Evolutionary conservation across 2,113 vertebrate species (phyloP), one percentile per base, ranked within the genome.

Genomic region (Festucalex cinctus): DNA sequence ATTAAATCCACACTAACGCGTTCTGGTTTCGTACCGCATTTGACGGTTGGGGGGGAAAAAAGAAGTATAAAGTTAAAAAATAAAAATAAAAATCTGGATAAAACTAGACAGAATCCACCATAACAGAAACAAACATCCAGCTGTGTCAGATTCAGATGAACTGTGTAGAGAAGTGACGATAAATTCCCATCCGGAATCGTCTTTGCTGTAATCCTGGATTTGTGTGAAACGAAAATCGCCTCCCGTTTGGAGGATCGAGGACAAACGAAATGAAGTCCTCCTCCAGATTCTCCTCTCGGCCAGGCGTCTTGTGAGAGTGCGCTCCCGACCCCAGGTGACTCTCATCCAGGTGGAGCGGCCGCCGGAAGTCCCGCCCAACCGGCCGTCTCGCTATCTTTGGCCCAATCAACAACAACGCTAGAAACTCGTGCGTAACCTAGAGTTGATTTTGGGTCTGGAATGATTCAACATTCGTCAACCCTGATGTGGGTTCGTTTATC

Each of bases 311-410:
- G 16, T 16, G 37, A 28, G 20, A 16, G 7, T 49, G 44, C 19
- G 65, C 1, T 13, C 9, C n/a, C 22, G 16, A 46, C 44, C 24
- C n/a, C 80, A 86, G 82, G 80, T 83, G 85, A 64, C 9, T 68
- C 63, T 68, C 26, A 12, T n/a, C 1, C 43, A 12, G 41, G 49
- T 35, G 64, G 69, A 7, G 2, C 36, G 16, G 2, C 16, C 35
- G 7, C 7, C 35, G 0, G 39, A 64, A 28, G 32, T 65, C 77
- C 49, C 77, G 70, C 83, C 83, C 60, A 28, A n/a, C 66, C 53
- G 6, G 0, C 7, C 3, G 6, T n/a, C 3, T 9, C 57, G 43
- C 66, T 32, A 12, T 20, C 26, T 59, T 66, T 36, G 63, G 2
- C 63, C 36, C 54, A 79, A 79, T 81, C 74, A 53, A 77, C 73